Base-by-base conservation (phyloP, 1,140 invertebrate species). In the Drosophila yakuba region DNA sequence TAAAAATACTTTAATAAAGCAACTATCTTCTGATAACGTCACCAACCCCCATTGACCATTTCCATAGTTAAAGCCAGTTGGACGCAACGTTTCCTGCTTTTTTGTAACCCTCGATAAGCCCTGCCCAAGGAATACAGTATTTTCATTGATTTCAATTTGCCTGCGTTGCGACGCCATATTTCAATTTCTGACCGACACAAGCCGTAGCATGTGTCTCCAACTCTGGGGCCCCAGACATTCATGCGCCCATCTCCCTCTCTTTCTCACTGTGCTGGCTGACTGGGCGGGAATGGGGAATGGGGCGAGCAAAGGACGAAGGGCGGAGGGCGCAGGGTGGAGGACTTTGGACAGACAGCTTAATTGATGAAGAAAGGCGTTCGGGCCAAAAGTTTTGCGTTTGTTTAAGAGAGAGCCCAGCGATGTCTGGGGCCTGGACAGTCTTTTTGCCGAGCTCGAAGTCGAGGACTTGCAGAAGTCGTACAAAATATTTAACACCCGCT, bases 401-500 rank as follows among this genome's bases (percentile, higher is more conserved):
- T 47, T 76, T 67, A 67, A 76, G 73, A 76, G 73, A 75, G 66
- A 62, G 74, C 64, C 51, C 28, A 32, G 56, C 51, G 54, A 43
- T 39, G 74, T 56, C 71, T 72, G 68, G 43, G 66, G 39, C 56
- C 74, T 69, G 74, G 75, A 43, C 74, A 69, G 63, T 69, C 55
- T 76, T 72, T 71, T 72, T 57, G 67, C 62, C 63, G 50, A 76
- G 54, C 39, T 63, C 78, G 52, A 86, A 72, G 78, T 82, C 78
- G 66, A 86, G 83, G 75, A 86, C 79, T 88, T 86, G 83, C 83
- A 86, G 79, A 86, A 86, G 83, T 83, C 83, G 83, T 86, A 86
- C 83, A 88, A 76, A 86, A 86, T 86, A 86, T 86, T 86, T 86
- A 86, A 85, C 84, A 86, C 89, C 89, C 85, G 89, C 89, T 91